Base-by-base conservation (phyloP, 2,888 invertebrate species). In the Pollenia amentaria region DNA sequence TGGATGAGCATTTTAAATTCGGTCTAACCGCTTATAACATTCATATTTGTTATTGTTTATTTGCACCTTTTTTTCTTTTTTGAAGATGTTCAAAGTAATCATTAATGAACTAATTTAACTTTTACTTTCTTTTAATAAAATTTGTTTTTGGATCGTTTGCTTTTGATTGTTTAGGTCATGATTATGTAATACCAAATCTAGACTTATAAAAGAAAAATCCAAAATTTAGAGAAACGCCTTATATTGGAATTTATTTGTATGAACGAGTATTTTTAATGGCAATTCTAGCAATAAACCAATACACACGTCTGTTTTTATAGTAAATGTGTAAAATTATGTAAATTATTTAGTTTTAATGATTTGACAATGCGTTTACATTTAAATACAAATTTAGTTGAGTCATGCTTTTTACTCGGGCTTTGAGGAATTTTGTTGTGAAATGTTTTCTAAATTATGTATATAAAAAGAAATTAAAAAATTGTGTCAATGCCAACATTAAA, bases 91-190 rank as follows among this genome's bases (percentile, higher is more conserved):
- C 62, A 79, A 65, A 44, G 18, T 48, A 4, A 53, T 14, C 46
- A 57, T 72, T 62, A 44, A 60, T 46, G 29, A 48, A 65, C 77
- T 85, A 21, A 46, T 40, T 73, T 73, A 55, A 72, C 81, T 82
- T 85, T 85, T 82, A 82, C 85, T 85, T 85, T 85, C 81, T 73
- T 82, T 82, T 62, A 42, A 78, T 55, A 40, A 73, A 72, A n/a
- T 70, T 16, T 9, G 16, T 18, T 14, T 65, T 53, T 40, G n/a
- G 11, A 48, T 48, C 44, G 14, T 48, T 8, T 4, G 18, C 18
- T 57, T 73, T 44, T 76, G 44, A 29, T 77, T 76, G 81, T 72
- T 67, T 82, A 73, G 82, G 64, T 86, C 75, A 83, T 60, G 57
- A 82, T 86, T 86, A 86, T 69, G 79, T 86, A 86, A 83, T 83